Base-by-base conservation (phyloP, 2,797 vertebrate species). In the Dryobates pubescens region DNA sequence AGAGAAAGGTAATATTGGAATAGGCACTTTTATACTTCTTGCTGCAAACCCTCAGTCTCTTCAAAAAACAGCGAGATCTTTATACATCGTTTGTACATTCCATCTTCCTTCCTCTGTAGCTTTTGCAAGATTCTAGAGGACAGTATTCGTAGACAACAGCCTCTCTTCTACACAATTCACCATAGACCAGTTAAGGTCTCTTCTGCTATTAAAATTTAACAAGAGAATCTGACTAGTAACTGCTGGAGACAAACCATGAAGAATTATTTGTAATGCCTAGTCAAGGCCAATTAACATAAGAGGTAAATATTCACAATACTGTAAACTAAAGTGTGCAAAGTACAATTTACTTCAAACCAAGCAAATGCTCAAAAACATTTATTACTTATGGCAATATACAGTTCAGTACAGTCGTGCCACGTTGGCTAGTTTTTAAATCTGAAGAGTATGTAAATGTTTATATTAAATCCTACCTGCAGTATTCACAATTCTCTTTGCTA, bases 401-500 rank as follows among this genome's bases (percentile, higher is more conserved):
- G 27, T 62, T 68, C 65, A 49, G 20, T 19, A 71, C 5, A 74
- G 32, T 26, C 18, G 30, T 17, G 89, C 54, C 18, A 1, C n/a
- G 10, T 68, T 34, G 89, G 17, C 8, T 59, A 36, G 19, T 56
- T 38, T 20, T 29, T 41, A 69, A 71, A 65, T 57, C 16, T 49
- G 30, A 74, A 85, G 69, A 69, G 29, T 23, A 54, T 34, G 34
- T 15, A 84, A 84, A 88, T 64, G n/a, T 27, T 58, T 58, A 17
- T 56, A 18, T 58, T 18, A 69, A 93, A 49, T 54, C 98, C 92
- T 94, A 99, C 99, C 99, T 97, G 99, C 97, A 58, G 98, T 91
- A 74, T 99, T 99, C 84, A 99, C 98, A 57, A 99, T 97, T 88
- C 98, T 98, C 34, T 98, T 99, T n/a, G 99, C 98, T 9, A 82